Conservation (phyloP, 2,888 invertebrate genomes). For the Congeria kusceri region DNA sequence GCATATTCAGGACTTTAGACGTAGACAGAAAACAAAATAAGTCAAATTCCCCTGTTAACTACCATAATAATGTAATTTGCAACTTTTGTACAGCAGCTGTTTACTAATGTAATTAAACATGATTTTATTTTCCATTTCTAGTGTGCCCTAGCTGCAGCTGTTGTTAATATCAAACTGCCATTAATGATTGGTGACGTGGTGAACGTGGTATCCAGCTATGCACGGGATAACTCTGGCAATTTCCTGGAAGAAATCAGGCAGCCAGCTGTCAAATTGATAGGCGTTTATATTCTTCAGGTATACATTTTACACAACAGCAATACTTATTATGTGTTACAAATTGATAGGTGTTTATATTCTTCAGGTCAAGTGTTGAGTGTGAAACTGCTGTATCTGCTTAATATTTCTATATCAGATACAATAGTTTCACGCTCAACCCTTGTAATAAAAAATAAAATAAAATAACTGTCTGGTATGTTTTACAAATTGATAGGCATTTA, state of each 20-base stretch:
- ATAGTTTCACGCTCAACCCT: too few species aligned
- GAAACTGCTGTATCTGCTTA: too few species aligned
- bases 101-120: too few species aligned
- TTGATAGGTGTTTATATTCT: conserved; percentile 90
- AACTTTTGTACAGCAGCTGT: too few species aligned
- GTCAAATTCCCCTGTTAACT: too few species aligned
- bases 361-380: too few species aligned
- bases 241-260: conserved; percentile 85
- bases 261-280: conserved; percentile 90
- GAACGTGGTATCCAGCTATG: conserved; percentile 89
- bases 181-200: conserved; percentile 93
- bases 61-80: too few species aligned
- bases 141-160: conserved; percentile 95
- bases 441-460: too few species aligned
- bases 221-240: conserved; percentile 66
- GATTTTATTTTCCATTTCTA: conserved; percentile 84
- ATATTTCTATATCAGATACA: too few species aligned
- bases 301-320: not conserved
- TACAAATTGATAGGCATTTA: conserved; percentile 90
- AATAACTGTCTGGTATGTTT: too few species aligned
- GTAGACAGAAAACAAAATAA: too few species aligned
- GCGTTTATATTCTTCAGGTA: conserved; percentile 92
- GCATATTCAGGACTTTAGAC: too few species aligned
- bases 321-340: conserved; percentile 80
- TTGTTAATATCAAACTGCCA: conserved; percentile 95